Evolutionary conservation across 2,113 vertebrate genomes (phyloP), one percentile per base, ranked within the genome.

Genomic region (Mastomys natalensis): DNA sequence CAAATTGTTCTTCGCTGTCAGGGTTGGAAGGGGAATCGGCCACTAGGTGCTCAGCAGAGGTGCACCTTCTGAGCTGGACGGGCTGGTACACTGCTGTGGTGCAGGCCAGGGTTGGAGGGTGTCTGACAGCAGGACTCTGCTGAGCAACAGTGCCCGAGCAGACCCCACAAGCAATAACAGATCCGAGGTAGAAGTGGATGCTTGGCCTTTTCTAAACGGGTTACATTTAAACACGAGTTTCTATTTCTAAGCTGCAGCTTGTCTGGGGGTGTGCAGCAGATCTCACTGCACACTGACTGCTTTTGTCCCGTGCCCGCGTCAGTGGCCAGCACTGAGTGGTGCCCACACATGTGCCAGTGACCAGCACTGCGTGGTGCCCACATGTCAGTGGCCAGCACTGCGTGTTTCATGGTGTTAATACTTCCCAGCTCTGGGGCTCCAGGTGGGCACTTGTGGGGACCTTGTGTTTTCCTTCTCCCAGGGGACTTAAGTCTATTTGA

Each of bases 91-190:
- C 4, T 3, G 31, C 16, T 2, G 2, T 10, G 10, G 40, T 31
- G 9, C 0, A 0, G 60, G 37, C 29, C 68, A 11, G 34, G 11
- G 92, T 3, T 13, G 10, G 55, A 2, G 3, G 3, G 60, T 34
- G n/a, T 37, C 31, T 8, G 0, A 22, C 3, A 2, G 43, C 34
- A 6, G 58, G 68, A 37, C 12, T 51, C 2, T 11, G 43, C 55
- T 12, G 17, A 7, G 82, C 60, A 4, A 45, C 53, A 2, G 29
- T 0, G 22, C 89, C 9, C 0, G 68, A 74, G 92, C 26, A 13
- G 58, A 62, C n/a, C 0, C 62, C 66, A 64, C 91, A 93, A 97
- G 98, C 98, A 98, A 94, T 98, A 98, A 97, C 51, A 29, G 86
- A n/a, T 7, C 26, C 45, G 51, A 29, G n/a, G 78, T 74, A 1